Evolutionary conservation across 2,888 invertebrate species (phyloP).

Genomic region (Phaedon cochleariae): DNA sequence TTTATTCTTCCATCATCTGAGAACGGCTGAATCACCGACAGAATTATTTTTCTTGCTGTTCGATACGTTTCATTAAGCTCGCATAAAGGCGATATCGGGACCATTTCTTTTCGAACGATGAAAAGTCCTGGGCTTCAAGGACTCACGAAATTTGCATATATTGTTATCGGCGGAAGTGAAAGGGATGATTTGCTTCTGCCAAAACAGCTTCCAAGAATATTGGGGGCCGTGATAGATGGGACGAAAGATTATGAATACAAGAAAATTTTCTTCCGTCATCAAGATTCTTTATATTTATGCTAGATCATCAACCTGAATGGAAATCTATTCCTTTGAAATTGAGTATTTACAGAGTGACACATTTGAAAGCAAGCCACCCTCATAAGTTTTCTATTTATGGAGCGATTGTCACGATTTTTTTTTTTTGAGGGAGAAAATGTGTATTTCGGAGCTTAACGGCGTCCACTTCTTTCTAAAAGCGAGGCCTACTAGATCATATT

Average conservation of each 20-base stretch:
- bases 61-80: conserved; percentile 30
- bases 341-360: too few relatives aligned
- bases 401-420: too few relatives aligned
- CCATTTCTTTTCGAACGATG: conserved; percentile 12
- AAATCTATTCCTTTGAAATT: too few relatives aligned
- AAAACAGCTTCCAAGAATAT: neutral
- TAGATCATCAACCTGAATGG: too few relatives aligned
- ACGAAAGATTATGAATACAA: neutral
- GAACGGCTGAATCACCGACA: conserved; percentile 27
- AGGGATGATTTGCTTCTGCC: neutral
- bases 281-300: too few relatives aligned
- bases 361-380: too few relatives aligned
- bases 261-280: too few relatives aligned
- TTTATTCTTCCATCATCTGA: conserved; percentile 30
- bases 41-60: conserved; percentile 24
- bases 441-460: too few relatives aligned
- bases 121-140: conserved; percentile 5
- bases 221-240: neutral
- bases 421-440: too few relatives aligned
- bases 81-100: conserved; percentile 25
- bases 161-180: conserved; percentile 2
- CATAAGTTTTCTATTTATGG: too few relatives aligned
- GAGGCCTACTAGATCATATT: too few relatives aligned
- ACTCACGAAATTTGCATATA: conserved; percentile 10
- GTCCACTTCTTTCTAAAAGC: too few relatives aligned